These are phyloP conservation scores for Teleopsis dalmanni DNA, from an alignment of 1,140 invertebrate species.

Conservation along the genomic window DNA sequence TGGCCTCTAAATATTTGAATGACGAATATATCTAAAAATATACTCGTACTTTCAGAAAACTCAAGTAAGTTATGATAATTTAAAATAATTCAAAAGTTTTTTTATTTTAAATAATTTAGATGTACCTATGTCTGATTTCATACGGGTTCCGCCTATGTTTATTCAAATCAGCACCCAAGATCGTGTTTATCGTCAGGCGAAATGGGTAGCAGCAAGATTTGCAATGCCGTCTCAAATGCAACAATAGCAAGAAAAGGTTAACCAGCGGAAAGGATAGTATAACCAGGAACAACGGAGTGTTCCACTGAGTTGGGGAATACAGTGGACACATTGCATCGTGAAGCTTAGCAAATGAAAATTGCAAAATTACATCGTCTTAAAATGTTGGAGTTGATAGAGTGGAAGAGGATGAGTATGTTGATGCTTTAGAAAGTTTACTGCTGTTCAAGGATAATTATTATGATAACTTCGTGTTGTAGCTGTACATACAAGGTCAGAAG, in stretches of 20 bases:
- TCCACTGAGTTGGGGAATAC: constrained; percentile 53
- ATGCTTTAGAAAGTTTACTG: constrained; percentile 57
- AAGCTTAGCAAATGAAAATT: constrained; percentile 61
- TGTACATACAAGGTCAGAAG: too few relatives aligned
- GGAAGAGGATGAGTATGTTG: constrained; percentile 60
- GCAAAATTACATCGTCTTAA: constrained; percentile 56
- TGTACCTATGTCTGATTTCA: constrained; percentile 49
- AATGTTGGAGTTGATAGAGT: constrained; percentile 54
- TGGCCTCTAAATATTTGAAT: constrained; percentile 58
- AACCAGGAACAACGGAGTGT: constrained; percentile 51
- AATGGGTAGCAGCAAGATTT: constrained; percentile 59
- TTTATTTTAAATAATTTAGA: too few relatives aligned
- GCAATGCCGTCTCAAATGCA: constrained; percentile 62
- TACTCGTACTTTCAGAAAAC: constrained; percentile 26
- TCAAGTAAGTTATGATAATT: constrained; percentile 10
- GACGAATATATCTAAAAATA: constrained; percentile 77
- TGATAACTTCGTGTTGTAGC: constrained; percentile 53
- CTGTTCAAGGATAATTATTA: constrained; percentile 65
- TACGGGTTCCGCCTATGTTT: constrained; percentile 56
- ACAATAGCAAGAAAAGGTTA: constrained; percentile 48
- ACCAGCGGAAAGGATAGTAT: constrained; percentile 14
- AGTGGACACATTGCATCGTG: constrained; percentile 58
- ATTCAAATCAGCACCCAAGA: constrained; percentile 60
- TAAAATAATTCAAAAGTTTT: too few relatives aligned
- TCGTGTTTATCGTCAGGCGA: constrained; percentile 60